A percentile compares a stretch with the other conserved stretches of the same genome.
Evolutionary conservation across 2,113 vertebrate genomes (phyloP).

Genomic region (Lethenteron reissneri): DNA sequence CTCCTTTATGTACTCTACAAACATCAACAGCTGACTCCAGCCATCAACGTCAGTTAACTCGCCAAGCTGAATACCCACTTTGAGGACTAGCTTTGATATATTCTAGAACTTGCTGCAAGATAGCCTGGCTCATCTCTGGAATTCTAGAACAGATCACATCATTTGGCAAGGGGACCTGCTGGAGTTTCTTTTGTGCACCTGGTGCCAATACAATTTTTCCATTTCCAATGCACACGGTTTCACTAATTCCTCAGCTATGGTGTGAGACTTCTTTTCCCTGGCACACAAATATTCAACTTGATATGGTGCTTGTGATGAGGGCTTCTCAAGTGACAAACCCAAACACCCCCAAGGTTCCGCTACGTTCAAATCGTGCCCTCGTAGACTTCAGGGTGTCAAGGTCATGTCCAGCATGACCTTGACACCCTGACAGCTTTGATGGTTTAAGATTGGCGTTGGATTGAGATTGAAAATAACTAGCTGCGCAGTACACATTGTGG

Average conservation of each 20-base stretch:
- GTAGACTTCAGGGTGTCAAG: too few species aligned
- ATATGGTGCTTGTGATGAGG: background rate
- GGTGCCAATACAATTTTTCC: background rate
- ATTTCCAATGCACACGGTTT: constrained; percentile 1
- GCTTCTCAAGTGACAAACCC: background rate
- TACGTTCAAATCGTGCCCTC: too few species aligned
- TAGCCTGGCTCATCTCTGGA: background rate
- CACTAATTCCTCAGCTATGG: constrained; percentile 2
- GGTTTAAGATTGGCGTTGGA: too few species aligned
- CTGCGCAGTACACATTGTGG: too few species aligned
- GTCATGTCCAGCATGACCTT: too few species aligned
- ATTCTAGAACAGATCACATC: background rate
- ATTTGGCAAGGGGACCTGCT: background rate
- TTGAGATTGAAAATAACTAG: too few species aligned
- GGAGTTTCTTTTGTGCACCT: background rate
- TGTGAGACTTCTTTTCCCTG: background rate
- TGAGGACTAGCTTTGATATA: constrained; percentile 9
- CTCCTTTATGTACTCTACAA: constrained; percentile 15
- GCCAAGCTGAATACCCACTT: constrained; percentile 15
- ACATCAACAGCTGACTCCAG: constrained; percentile 15
- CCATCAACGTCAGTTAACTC: constrained; percentile 13
- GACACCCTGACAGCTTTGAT: too few species aligned
- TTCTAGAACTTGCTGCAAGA: constrained; percentile 9
- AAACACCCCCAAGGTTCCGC: too few species aligned
- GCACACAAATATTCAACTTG: background rate